Base-by-base conservation (phyloP, 2,113 vertebrate genomes). In the Gymnarchus niloticus region DNA sequence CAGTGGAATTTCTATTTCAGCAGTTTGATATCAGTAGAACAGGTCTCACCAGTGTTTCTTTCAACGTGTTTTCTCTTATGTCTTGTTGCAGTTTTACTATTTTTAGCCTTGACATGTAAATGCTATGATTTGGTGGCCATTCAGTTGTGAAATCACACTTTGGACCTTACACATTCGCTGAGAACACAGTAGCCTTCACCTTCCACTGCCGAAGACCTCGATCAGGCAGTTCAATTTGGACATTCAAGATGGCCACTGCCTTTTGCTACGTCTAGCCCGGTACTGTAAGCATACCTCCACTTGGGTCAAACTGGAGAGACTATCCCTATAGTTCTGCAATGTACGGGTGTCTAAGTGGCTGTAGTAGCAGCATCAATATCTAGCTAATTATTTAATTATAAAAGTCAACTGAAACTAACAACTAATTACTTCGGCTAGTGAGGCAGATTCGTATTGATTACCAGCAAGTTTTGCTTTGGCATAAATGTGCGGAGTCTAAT, bases 401-500 rank as follows among this genome's bases (percentile, higher is more conserved):
- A 82, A 82, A 82, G 37, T 25, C 80, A 82, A 54, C 80, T 82
- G 51, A 82, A 81, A 25, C 80, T 81, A 81, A 52, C 49, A 56
- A 25, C 80, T 33, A 82, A 82, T 82, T 82, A 82, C 25, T n/a
- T 82, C 9, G 37, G 25, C 49, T 82, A 52, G 51, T 37, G 49
- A 82, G n/a, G 28, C 80, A 82, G n/a, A 82, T 82, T 25, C 25
- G 54, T 82, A 82, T 82, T 54, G 80, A 82, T 82, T 23, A 82
- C 51, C 51, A 54, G 48, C 80, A 82, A 52, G 49, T 54, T 82
- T 54, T 82, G 80, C 25, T 82, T 82, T 37, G 80, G 51, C 54
- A 33, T 82, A 54, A 82, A 41, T 33, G 28, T 19, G 80, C 19
- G n/a, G 59, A 65, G 59, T 8, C 52, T 65, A 65, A 65, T 65